phyloP scores from a whole-genome alignment of 2,888 invertebrate species.

The Listrodromus nycthemerus region DNA sequence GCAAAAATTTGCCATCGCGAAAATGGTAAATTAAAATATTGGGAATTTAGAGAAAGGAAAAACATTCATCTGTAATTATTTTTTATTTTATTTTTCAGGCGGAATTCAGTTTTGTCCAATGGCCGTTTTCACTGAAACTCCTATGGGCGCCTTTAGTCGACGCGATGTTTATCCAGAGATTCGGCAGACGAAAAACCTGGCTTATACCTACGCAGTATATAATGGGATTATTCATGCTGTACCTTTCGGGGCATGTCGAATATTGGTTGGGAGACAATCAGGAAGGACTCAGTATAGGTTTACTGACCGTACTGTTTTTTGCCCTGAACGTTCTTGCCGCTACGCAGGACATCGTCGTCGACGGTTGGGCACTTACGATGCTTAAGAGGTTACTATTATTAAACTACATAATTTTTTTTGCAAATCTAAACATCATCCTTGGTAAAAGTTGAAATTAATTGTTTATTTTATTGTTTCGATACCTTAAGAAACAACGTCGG shows the following conservation, averaged over 20 bases:
- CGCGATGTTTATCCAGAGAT: conserved; percentile 92
- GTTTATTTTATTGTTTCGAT: conserved; percentile 46
- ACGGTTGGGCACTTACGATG: conserved; percentile 99
- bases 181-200: conserved; percentile 98
- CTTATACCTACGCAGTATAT: conserved; percentile 97
- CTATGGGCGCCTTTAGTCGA: conserved; percentile 99
- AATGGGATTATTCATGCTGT: conserved; percentile 95
- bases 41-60: background rate
- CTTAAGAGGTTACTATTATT: conserved; percentile 89
- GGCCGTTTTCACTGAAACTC: conserved; percentile 96
- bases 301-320: conserved; percentile 95
- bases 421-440: background rate
- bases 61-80: background rate
- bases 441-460: too few species aligned
- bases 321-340: conserved; percentile 97
- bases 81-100: conserved; percentile 85
- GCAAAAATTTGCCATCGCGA: too few species aligned
- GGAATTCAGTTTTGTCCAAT: conserved; percentile 96
- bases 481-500: conserved; percentile 94
- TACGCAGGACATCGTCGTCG: conserved; percentile 99
- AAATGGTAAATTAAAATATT: too few species aligned
- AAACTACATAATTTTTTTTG: background rate
- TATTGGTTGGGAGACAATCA: conserved; percentile 91
- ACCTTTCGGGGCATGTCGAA: conserved; percentile 91
- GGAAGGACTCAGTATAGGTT: conserved; percentile 88